Conservation (phyloP, 2,797 vertebrate genomes). For the Phoxinus dragarum region DNA sequence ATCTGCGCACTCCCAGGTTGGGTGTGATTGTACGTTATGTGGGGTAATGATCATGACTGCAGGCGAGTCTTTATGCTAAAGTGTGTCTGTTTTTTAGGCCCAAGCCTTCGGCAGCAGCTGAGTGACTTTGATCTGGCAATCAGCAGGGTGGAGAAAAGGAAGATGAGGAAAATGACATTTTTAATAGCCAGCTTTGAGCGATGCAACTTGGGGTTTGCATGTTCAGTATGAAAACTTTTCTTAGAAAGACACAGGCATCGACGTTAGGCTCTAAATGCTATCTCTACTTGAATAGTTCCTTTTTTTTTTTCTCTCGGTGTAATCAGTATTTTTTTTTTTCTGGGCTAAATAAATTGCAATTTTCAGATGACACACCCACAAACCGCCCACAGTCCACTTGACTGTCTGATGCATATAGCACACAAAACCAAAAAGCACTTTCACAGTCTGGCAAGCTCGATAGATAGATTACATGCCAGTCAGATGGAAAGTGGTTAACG, state of each 20-base stretch:
- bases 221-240: constrained; percentile 1
- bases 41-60: constrained; percentile 46
- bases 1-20: constrained; percentile 50
- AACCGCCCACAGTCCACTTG: not conserved
- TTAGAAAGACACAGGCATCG: not conserved
- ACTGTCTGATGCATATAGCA: not conserved
- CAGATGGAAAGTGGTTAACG: not conserved
- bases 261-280: not conserved
- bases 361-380: not conserved
- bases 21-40: constrained; percentile 46
- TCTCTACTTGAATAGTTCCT: not conserved
- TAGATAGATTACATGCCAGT: not conserved
- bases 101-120: not conserved
- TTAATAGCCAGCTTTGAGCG: constrained; percentile 16
- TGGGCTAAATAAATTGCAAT: not conserved
- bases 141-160: constrained; percentile 12
- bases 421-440: not conserved
- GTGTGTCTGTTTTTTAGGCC: constrained; percentile 28
- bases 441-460: not conserved
- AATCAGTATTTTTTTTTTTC: not conserved
- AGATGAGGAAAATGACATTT: constrained; percentile 4
- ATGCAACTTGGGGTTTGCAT: not conserved
- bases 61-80: constrained; percentile 52
- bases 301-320: not conserved
- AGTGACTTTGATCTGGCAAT: constrained; percentile 30